phyloP scores from a whole-genome alignment of 1,140 invertebrate genomes.

The Rhopalosiphum padi region DNA sequence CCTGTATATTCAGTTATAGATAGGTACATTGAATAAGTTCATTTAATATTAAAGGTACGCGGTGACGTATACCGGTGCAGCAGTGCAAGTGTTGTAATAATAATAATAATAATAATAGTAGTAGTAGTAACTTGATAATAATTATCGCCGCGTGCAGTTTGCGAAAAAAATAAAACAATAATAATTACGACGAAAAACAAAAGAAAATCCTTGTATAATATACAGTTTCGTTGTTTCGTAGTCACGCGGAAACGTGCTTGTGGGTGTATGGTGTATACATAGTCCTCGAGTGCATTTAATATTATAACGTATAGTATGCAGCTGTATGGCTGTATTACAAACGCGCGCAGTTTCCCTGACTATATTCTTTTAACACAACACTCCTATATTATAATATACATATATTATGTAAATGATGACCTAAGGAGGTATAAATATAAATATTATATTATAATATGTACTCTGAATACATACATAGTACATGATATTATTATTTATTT shows the following conservation, averaged over 20 bases:
- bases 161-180: background rate
- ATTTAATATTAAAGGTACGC: background rate
- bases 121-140: too few species aligned
- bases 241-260: background rate
- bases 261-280: background rate
- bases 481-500: background rate
- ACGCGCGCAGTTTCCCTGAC: background rate
- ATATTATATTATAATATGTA: background rate
- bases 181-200: background rate
- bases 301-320: background rate
- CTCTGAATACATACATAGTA: background rate
- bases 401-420: background rate
- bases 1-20: too few species aligned
- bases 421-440: background rate
- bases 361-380: background rate
- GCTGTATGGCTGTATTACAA: background rate
- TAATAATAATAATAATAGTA: too few species aligned
- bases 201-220: background rate
- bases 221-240: background rate
- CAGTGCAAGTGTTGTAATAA: background rate
- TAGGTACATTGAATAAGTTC: background rate
- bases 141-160: background rate
- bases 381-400: background rate
- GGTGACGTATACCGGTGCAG: background rate
- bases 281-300: background rate